Conservation (phyloP, 2,888 invertebrate species). For the Andrena haemorrhoa region DNA sequence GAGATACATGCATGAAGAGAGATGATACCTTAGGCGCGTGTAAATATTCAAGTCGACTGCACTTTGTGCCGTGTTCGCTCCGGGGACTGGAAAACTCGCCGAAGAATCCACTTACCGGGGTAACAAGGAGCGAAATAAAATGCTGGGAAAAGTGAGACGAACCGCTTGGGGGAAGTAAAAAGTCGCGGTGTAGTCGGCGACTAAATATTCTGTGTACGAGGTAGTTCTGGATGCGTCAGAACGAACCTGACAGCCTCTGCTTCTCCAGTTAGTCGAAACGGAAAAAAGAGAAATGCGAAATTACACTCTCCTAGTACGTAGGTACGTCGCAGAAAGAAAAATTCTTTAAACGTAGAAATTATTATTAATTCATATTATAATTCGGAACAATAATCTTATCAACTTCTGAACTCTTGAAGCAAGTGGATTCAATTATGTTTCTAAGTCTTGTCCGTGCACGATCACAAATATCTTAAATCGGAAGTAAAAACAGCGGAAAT, state of each 20-base stretch:
- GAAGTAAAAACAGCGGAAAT: too few species aligned
- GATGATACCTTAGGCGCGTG: conserved; percentile 55
- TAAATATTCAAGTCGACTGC: conserved; percentile 55
- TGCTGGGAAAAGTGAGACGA: background rate
- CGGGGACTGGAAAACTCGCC: conserved; percentile 41
- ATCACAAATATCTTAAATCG: too few species aligned
- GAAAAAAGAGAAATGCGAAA: too few species aligned
- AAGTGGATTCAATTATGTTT: too few species aligned
- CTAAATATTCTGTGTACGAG: background rate
- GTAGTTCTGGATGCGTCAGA: background rate
- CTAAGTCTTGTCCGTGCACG: too few species aligned
- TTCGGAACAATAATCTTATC: too few species aligned
- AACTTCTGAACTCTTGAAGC: too few species aligned
- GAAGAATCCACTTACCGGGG: conserved; percentile 43
- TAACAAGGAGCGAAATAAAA: conserved; percentile 24
- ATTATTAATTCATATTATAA: too few species aligned
- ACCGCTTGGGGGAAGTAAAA: conserved; percentile 9
- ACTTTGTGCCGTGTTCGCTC: conserved; percentile 34
- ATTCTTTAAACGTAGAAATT: too few species aligned
- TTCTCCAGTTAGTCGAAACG: background rate
- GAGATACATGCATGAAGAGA: conserved; percentile 37
- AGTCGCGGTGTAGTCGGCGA: background rate
- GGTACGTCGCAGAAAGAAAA: too few species aligned
- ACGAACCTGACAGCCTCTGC: background rate
- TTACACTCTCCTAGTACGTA: too few species aligned